Base-by-base conservation (phyloP, 2,797 vertebrate genomes). In the Lepidocolaptes lacrymiger region DNA sequence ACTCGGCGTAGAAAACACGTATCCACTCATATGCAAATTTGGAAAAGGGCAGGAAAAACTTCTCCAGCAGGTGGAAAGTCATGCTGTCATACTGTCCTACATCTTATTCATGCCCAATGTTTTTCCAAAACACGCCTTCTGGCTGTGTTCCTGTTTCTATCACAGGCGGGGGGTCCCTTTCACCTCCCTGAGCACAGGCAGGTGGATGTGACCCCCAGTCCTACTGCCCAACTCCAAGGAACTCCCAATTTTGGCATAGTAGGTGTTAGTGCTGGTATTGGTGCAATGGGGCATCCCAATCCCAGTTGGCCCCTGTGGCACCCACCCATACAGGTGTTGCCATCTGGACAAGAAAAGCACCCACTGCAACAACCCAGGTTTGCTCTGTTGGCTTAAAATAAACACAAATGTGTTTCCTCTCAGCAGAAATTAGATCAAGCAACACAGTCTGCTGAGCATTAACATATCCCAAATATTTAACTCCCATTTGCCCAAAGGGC, bases 351-450 rank as follows among this genome's bases (percentile, higher is more conserved):
- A 26, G 56, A 7, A 8, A 26, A 36, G 58, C 34, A 26, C 34
- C 15, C 34, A 36, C 56, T 58, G 34, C 34, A 36, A 36, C 23
- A 36, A 34, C 23, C 10, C 23, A 26, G 22, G 56, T 36, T 58
- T 58, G 56, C 23, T 26, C 34, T 58, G 10, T 26, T 26, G 34
- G 23, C 36, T 26, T 26, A 36, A 58, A 58, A 58, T 58, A 36
- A 58, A 58, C 46, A 94, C 3, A 52, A 89, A 95, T 39, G 7
- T 54, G 92, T 62, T 98, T 97, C 97, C 96, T 82, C 95, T 97
- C 68, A 79, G 93, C 78, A 75, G 97, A 97, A 97, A 97, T 96
- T 79, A 93, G 92, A 93, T 79, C 78, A 76, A 85, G 89, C 71
- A 75, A 91, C 86, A 58, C 23, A 26, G 61, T 52, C 44, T 87